Evolutionary conservation across 2,113 vertebrate genomes (phyloP).

Genomic region (Acrocephalus kingi): DNA sequence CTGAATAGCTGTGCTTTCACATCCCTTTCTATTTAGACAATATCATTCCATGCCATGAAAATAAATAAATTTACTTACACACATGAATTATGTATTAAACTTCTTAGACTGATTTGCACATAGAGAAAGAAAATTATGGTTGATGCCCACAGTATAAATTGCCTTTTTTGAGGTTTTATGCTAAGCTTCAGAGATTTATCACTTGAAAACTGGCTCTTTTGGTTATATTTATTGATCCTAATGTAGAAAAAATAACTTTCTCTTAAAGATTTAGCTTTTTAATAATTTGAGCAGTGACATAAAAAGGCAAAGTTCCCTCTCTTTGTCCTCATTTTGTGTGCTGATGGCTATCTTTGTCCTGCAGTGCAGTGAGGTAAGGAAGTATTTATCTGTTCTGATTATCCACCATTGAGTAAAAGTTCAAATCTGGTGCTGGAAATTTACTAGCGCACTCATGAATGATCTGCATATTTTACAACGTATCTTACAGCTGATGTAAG

Average conservation of each 20-base stretch:
- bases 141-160: neutral
- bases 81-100: slow-evolving; percentile 44
- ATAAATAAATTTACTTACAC: slow-evolving; percentile 44
- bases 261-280: neutral
- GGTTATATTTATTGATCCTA: slow-evolving; percentile 24
- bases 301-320: neutral
- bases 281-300: neutral
- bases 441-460: neutral
- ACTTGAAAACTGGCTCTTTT: neutral
- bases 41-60: neutral
- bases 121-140: slow-evolving; percentile 36
- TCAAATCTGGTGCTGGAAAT: neutral
- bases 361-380: neutral
- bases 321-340: neutral
- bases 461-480: neutral
- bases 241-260: neutral
- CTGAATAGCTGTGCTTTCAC: neutral
- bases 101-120: slow-evolving; percentile 2
- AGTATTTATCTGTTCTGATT: neutral
- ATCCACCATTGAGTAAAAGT: neutral
- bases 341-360: neutral
- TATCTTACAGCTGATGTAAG: neutral
- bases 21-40: slow-evolving; percentile 9
- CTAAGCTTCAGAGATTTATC: slow-evolving; percentile 6
- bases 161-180: slow-evolving; percentile 5